A percentile compares a stretch with the other conserved stretches of the same genome.
These are phyloP conservation scores for Stenichneumon culpator DNA, from an alignment of 2,888 invertebrate species.

Conservation along the genomic window DNA sequence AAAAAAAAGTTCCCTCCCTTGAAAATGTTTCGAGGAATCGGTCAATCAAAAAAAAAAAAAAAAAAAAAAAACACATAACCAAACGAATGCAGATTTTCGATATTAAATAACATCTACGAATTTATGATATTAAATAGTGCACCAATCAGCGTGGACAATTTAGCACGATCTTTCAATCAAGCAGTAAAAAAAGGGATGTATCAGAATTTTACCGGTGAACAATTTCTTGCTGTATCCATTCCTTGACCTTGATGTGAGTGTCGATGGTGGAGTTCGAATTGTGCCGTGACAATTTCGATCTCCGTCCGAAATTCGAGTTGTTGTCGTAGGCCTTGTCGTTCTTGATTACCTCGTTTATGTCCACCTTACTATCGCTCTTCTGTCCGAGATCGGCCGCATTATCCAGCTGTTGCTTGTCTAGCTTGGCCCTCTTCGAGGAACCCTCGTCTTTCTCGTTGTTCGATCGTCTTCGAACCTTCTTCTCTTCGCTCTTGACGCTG, in stretches of 20 bases:
- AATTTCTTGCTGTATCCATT: slow-evolving; percentile 94
- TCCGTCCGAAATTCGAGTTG: slow-evolving; percentile 86
- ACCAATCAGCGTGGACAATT: too few species aligned
- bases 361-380: slow-evolving; percentile 85
- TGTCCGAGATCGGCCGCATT: slow-evolving; percentile 86
- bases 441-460: slow-evolving; percentile 86
- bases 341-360: slow-evolving; percentile 83
- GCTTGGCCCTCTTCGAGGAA: slow-evolving; percentile 75
- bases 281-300: slow-evolving; percentile 90
- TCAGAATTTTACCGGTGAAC: slow-evolving; percentile 86
- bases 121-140: too few species aligned
- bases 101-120: too few species aligned
- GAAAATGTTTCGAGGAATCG: background rate
- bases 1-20: background rate
- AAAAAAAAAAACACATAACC: too few species aligned
- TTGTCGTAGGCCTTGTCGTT: slow-evolving; percentile 84
- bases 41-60: too few species aligned
- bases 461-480: slow-evolving; percentile 85
- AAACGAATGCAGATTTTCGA: too few species aligned
- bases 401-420: slow-evolving; percentile 85
- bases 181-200: background rate
- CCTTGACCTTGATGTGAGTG: slow-evolving; percentile 94
- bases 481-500: slow-evolving; percentile 86
- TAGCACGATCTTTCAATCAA: background rate
- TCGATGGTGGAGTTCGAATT: slow-evolving; percentile 93